phyloP scores from a whole-genome alignment of 2,888 invertebrate species.

The Stegophylla sp. region DNA sequence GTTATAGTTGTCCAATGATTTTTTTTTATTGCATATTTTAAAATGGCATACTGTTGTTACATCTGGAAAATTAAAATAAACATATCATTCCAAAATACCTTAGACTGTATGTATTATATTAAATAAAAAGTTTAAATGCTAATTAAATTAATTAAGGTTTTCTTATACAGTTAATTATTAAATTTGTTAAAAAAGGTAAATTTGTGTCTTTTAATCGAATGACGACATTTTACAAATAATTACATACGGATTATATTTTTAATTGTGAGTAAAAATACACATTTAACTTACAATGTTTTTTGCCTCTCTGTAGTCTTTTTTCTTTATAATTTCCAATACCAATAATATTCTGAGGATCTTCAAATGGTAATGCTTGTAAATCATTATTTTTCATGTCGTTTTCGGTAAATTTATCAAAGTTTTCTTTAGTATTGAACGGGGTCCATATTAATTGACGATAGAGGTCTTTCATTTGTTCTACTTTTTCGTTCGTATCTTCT shows the following conservation, averaged over 20 bases:
- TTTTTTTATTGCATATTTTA: slow-evolving; percentile 50
- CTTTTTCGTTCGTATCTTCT: not conserved
- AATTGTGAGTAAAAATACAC: not conserved
- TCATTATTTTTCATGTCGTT: not conserved
- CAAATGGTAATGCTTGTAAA: not conserved
- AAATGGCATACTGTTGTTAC: slow-evolving; percentile 25
- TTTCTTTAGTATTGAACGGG: not conserved
- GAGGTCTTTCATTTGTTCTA: not conserved
- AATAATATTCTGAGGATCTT: not conserved
- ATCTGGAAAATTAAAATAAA: not conserved
- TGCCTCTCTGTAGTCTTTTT: not conserved
- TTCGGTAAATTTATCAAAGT: slow-evolving; percentile 2
- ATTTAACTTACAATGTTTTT: slow-evolving; percentile 41
- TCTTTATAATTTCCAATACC: not conserved
- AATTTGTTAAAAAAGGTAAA: too few relatives aligned
- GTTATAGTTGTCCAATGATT: not conserved
- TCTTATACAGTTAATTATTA: too few relatives aligned
- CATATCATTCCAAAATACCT: not conserved
- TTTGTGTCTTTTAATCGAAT: too few relatives aligned
- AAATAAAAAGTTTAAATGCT: too few relatives aligned
- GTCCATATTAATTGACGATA: not conserved
- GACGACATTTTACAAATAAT: too few relatives aligned
- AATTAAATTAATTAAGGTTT: too few relatives aligned
- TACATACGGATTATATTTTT: not conserved
- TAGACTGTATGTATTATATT: too few relatives aligned